A percentile compares a stretch with the other conserved stretches of the same genome.
Conservation (phyloP, 2,888 invertebrate species). For the Hypselothyrea guttata region DNA sequence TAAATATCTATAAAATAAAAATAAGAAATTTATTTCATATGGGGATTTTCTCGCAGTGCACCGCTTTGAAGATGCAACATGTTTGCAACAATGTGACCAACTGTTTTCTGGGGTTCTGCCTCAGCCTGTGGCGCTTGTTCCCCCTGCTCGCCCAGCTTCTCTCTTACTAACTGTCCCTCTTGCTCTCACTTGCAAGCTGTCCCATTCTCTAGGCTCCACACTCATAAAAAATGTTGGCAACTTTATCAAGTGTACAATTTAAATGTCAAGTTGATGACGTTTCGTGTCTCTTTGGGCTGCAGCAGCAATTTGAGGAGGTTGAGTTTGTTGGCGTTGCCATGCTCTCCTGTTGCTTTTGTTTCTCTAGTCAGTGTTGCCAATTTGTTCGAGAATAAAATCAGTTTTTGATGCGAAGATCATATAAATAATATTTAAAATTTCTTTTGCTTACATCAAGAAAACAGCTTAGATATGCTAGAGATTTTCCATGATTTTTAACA, state of each 20-base stretch:
- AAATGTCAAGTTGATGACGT: conserved; percentile 75
- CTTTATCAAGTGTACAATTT: conserved; percentile 76
- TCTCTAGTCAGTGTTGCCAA: too few species aligned
- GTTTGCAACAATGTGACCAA: conserved; percentile 54
- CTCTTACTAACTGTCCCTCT: neutral
- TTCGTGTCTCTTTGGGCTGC: conserved; percentile 66
- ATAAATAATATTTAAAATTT: too few species aligned
- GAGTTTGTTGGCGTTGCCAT: conserved; percentile 41
- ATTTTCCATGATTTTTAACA: too few species aligned
- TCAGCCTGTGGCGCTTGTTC: too few species aligned
- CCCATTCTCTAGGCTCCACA: conserved; percentile 1
- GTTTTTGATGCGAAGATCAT: too few species aligned
- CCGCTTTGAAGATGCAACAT: conserved; percentile 39
- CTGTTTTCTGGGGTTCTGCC: conserved; percentile 24
- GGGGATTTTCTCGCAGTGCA: neutral
- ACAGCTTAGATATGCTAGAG: too few species aligned
- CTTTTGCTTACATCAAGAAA: too few species aligned
- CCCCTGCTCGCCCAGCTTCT: too few species aligned
- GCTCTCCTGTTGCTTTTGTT: neutral
- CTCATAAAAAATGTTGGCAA: conserved; percentile 70
- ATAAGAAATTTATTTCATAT: neutral
- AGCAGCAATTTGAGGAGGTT: conserved; percentile 21
- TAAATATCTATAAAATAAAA: too few species aligned
- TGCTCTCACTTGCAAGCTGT: neutral
- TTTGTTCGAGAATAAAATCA: too few species aligned